These are phyloP conservation scores for Plutomurus gul DNA, from an alignment of 1,140 invertebrate genomes.

Conservation along the genomic window DNA sequence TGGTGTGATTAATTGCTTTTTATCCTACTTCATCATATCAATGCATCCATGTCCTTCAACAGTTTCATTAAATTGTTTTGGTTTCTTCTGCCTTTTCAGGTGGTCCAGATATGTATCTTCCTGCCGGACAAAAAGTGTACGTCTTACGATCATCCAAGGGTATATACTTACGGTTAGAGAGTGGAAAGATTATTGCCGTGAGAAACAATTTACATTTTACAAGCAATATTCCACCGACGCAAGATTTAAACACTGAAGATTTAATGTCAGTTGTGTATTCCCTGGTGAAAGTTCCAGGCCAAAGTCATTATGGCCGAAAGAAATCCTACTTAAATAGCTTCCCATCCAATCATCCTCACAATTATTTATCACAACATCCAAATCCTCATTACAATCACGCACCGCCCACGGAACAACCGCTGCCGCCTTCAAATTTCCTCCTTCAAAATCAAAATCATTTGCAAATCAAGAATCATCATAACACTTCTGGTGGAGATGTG, in stretches of 20 bases:
- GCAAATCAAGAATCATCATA: slow-evolving; percentile 46
- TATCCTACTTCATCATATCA: too few species aligned
- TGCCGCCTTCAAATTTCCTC: slow-evolving; percentile 34
- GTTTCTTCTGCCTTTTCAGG: too few species aligned
- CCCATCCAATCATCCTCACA: background rate
- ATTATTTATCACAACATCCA: background rate
- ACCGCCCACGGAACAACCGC: slow-evolving; percentile 35
- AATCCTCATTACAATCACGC: background rate
- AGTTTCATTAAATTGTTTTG: too few species aligned
- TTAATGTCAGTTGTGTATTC: slow-evolving; percentile 39
- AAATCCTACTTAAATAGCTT: background rate
- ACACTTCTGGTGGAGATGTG: slow-evolving; percentile 47
- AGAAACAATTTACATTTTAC: background rate
- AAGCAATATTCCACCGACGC: slow-evolving; percentile 21
- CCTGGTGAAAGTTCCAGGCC: slow-evolving; percentile 24
- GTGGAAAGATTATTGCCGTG: slow-evolving; percentile 39
- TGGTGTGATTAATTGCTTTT: too few species aligned
- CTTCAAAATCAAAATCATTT: slow-evolving; percentile 33
- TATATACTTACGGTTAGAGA: slow-evolving; percentile 36
- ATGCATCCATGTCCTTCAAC: too few species aligned
- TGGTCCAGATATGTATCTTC: slow-evolving; percentile 45
- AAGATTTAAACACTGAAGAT: slow-evolving; percentile 46
- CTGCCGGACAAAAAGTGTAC: slow-evolving; percentile 45
- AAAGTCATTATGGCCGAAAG: background rate
- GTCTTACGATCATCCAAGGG: slow-evolving; percentile 41